Evolutionary conservation across 2,797 vertebrate genomes (phyloP).

Genomic region (Muscicapa striata): DNA sequence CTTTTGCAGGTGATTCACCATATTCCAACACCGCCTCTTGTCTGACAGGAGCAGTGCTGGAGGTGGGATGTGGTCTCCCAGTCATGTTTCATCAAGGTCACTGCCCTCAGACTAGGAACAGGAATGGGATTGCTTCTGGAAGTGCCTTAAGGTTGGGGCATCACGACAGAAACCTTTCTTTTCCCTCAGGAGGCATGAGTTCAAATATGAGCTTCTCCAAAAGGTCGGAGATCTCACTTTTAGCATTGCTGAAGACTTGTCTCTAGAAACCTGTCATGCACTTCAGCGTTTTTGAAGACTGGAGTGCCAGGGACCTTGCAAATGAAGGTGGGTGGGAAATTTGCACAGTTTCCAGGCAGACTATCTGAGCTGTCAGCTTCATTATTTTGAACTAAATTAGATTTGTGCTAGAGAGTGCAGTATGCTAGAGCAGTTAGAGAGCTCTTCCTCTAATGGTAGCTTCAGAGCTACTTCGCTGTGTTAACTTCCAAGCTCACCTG

Average conservation of each 20-base stretch:
- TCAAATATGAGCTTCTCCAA: background rate
- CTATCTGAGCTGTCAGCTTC: constrained; percentile 59
- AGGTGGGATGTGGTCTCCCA: background rate
- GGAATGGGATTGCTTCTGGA: background rate
- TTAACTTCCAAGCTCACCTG: background rate
- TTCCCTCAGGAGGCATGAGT: background rate
- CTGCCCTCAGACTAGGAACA: background rate
- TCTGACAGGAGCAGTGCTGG: background rate
- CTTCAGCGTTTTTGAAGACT: constrained; percentile 32
- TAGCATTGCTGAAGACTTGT: constrained; percentile 8
- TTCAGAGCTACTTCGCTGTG: background rate
- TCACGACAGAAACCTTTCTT: background rate
- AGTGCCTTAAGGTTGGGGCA: background rate
- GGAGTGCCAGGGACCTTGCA: constrained; percentile 48
- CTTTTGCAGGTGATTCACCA: background rate
- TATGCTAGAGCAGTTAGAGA: constrained; percentile 9
- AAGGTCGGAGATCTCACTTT: constrained; percentile 22
- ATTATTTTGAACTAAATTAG: constrained; percentile 62
- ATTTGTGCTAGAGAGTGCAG: constrained; percentile 44
- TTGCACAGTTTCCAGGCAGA: constrained; percentile 62
- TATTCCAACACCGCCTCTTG: background rate
- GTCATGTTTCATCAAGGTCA: background rate
- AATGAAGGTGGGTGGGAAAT: constrained; percentile 60
- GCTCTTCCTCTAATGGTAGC: background rate
- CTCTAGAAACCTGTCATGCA: constrained; percentile 28